A percentile compares a stretch with the other conserved stretches of the same genome.
These are phyloP conservation scores for Chelmon rostratus DNA, from an alignment of 2,797 vertebrate species.

Conservation along the genomic window DNA sequence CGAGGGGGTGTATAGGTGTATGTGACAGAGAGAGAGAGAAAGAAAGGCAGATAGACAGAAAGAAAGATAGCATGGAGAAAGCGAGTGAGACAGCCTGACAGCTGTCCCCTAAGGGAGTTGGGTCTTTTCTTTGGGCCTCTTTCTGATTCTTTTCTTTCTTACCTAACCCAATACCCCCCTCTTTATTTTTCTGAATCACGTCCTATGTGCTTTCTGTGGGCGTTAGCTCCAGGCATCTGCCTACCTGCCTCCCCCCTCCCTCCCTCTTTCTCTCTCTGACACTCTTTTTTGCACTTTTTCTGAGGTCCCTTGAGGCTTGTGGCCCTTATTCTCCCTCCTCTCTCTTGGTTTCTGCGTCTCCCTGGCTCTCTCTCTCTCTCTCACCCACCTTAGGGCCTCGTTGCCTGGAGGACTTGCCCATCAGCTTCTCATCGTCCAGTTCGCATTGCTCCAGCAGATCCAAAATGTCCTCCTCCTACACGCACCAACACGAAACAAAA, in stretches of 20 bases:
- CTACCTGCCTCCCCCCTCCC: conserved; percentile 54
- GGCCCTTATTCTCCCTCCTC: conserved; percentile 45
- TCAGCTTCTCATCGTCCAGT: conserved; percentile 96
- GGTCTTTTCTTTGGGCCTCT: conserved; percentile 74
- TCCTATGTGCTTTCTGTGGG: conserved; percentile 71
- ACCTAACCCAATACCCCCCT: conserved; percentile 38
- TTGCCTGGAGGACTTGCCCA: conserved; percentile 85
- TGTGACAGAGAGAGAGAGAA: conserved; percentile 67
- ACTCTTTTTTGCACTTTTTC: conserved; percentile 60
- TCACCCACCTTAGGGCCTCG: conserved; percentile 80
- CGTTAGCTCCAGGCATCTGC: conserved; percentile 71
- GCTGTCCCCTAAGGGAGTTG: conserved; percentile 77
- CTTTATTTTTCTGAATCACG: conserved; percentile 74
- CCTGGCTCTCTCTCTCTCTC: conserved; percentile 3
- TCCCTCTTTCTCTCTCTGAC: conserved; percentile 47
- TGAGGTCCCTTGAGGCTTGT: conserved; percentile 62
- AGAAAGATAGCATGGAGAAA: conserved; percentile 69
- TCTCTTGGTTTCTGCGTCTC: conserved; percentile 8
- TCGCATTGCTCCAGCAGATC: conserved; percentile 98
- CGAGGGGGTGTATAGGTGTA: conserved; percentile 67
- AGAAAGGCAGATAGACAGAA: conserved; percentile 66
- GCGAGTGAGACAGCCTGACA: conserved; percentile 76
- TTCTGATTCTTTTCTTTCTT: conserved; percentile 73
- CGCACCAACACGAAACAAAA: conserved; percentile 29
- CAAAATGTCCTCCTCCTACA: conserved; percentile 98